phyloP scores from a whole-genome alignment of 2,797 vertebrate genomes.

The Tapera naevia region DNA sequence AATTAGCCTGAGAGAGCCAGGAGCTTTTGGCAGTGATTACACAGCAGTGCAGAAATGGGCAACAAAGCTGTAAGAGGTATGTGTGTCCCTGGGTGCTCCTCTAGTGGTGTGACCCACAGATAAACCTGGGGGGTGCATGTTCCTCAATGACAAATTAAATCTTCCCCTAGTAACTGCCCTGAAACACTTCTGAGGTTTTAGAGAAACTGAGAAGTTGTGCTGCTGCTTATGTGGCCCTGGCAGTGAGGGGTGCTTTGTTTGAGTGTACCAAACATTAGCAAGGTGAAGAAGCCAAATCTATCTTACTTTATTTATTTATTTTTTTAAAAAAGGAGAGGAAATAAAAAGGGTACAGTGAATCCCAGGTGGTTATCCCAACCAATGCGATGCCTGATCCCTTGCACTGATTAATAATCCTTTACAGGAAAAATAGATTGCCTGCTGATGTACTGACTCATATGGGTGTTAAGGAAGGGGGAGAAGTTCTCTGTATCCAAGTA shows the following conservation, averaged over 20 bases:
- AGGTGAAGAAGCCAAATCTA: neutral
- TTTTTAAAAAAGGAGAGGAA: too few species aligned
- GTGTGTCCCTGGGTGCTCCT: neutral
- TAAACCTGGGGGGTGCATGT: fast-evolving
- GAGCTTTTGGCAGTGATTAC: neutral
- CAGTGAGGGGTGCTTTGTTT: neutral
- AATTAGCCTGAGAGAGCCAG: neutral
- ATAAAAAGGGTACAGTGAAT: neutral
- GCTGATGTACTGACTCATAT: neutral
- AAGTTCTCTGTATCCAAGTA: neutral
- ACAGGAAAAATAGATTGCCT: neutral
- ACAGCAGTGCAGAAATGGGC: neutral
- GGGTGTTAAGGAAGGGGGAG: neutral
- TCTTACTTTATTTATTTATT: neutral
- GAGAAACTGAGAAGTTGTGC: neutral
- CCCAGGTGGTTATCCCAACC: neutral
- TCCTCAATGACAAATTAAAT: neutral
- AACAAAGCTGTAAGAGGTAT: neutral
- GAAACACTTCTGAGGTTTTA: neutral
- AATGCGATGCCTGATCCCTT: neutral
- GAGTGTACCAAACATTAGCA: neutral
- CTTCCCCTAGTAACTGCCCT: neutral
- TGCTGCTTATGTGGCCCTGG: neutral
- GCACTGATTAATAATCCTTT: neutral
- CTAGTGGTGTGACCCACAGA: neutral